Base-by-base conservation (phyloP, 2,888 invertebrate species). In the Drosophila quinaria region DNA sequence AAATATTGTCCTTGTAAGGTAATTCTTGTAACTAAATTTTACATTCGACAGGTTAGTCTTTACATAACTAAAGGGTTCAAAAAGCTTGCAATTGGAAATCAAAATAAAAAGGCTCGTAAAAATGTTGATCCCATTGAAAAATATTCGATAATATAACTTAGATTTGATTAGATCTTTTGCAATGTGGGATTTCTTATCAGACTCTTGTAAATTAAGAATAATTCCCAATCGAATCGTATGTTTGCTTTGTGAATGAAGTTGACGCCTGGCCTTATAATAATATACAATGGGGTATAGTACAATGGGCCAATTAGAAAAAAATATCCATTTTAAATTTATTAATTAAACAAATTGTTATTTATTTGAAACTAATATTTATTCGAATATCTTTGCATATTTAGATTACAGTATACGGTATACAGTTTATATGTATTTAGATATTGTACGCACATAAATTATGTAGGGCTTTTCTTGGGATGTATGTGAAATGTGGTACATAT, bases 341-440 rank as follows among this genome's bases (percentile, higher is more conserved):
- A 25, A 19, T 6, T 13, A 44, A 47, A 60, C 39, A 13, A 35
- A 4, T 3, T 1, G 13, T 1, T 10, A 10, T 37, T 71, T 52
- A 65, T 81, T 84, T 83, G 65, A 75, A 89, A 83, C 90, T 90
- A 88, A 71, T 75, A 70, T 89, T 87, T 86, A 90, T 86, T 89
- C 72, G 90, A 90, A 90, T 87, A 90, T 87, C 69, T 75, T 74
- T 87, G 84, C 73, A 84, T 81, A 74, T 74, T 89, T 84, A 83
- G 81, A 65, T 70, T 81, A 86, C 80, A 52, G 49, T 68, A 70
- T 81, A 86, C 77, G 37, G 51, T 44, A 56, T 33, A 44, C 33
- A 55, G 17, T 69, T 35, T 35, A 58, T 59, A 49, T 58, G 22
- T 55, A 74, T 81, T 62, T 81, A 72, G 83, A 89, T 90, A 74